phyloP scores from a whole-genome alignment of 1,140 invertebrate species.

The Adelges cooleyi region DNA sequence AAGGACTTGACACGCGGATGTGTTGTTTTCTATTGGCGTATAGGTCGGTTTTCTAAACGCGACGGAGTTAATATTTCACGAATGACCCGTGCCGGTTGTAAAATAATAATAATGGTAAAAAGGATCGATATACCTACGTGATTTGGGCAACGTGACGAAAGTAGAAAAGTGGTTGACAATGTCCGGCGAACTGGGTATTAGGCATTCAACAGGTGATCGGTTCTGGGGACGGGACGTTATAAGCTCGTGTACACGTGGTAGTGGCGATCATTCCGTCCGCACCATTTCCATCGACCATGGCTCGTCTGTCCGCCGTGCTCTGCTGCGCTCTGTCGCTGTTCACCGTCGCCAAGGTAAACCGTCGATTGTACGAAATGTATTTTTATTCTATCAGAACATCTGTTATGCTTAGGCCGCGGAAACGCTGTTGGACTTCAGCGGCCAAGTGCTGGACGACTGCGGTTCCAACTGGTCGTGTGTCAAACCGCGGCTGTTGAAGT shows the following conservation, averaged over 20 bases:
- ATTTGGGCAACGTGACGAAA: slow-evolving; percentile 16
- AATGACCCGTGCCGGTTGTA: no score
- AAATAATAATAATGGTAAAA: no score
- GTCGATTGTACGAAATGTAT: neutral
- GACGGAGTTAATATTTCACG: no score
- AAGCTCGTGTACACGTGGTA: neutral
- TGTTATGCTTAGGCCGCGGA: neutral
- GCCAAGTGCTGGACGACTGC: slow-evolving; percentile 39
- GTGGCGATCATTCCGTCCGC: neutral
- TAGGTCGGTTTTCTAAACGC: no score
- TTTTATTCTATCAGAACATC: no score
- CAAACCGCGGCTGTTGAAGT: slow-evolving; percentile 60
- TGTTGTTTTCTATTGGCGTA: no score
- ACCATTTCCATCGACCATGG: neutral
- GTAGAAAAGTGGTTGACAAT: neutral
- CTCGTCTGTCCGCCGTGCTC: neutral
- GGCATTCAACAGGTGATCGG: slow-evolving; percentile 11
- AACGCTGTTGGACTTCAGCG: neutral
- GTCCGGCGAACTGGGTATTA: neutral
- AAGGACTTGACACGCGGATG: no score
- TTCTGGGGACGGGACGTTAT: neutral
- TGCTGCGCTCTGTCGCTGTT: slow-evolving; percentile 10
- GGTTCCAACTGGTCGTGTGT: slow-evolving; percentile 50
- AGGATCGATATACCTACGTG: slow-evolving; percentile 5
- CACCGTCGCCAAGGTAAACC: neutral